phyloP scores from a whole-genome alignment of 2,888 invertebrate species.

The Harpalus rufipes region DNA sequence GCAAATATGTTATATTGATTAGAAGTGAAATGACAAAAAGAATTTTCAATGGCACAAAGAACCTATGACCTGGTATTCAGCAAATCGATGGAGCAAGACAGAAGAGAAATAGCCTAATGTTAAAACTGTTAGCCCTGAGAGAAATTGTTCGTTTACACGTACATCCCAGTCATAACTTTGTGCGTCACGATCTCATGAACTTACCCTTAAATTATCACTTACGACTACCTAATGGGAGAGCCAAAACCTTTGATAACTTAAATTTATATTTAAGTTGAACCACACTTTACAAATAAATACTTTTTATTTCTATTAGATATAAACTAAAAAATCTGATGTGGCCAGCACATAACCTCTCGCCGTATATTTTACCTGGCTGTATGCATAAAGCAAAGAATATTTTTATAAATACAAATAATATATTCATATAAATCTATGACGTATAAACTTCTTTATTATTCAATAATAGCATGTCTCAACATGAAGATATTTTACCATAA shows the following conservation, averaged over 20 bases:
- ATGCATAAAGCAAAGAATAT: no score
- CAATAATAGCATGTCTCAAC: no score
- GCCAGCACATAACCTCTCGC: no score
- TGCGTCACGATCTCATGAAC: conserved; percentile 72
- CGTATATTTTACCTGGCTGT: no score
- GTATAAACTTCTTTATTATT: no score
- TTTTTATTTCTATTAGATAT: no score
- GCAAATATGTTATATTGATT: conserved; percentile 2
- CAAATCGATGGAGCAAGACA: conserved; percentile 39
- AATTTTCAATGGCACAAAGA: conserved; percentile 43
- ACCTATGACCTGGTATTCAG: conserved; percentile 20
- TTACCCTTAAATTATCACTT: conserved; percentile 39
- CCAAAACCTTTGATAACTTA: background rate
- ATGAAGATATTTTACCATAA: no score
- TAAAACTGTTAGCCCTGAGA: conserved; percentile 39
- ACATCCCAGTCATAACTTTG: conserved; percentile 55
- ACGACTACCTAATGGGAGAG: background rate
- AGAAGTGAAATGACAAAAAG: background rate
- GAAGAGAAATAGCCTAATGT: conserved; percentile 40
- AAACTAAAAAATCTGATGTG: no score
- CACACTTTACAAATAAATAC: background rate
- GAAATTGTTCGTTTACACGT: conserved; percentile 45
- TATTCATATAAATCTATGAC: no score
- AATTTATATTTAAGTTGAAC: background rate
- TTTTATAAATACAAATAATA: no score